Percentiles rank a stretch among this genome's conserved stretches.
These are phyloP conservation scores for Elgonia sp. DNA, from an alignment of 2,888 invertebrate species.

Conservation along the genomic window DNA sequence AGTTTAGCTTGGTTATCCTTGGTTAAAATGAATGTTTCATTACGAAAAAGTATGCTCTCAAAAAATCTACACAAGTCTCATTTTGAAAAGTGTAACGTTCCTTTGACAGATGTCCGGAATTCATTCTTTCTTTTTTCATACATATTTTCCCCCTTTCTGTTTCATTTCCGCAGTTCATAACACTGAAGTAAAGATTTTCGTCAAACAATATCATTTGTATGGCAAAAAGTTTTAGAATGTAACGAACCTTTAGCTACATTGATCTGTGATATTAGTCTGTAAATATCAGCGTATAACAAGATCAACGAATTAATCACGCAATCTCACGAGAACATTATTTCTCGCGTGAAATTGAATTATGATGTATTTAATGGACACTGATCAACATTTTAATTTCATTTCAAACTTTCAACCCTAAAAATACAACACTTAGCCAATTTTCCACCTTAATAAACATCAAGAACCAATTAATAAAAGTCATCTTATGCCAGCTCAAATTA, in stretches of 20 bases:
- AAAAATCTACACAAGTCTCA: too few species aligned
- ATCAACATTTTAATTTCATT: conserved; percentile 58
- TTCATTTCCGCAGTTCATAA: not conserved
- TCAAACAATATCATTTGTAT: conserved; percentile 60
- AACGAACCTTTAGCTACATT: conserved; percentile 31
- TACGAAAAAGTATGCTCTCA: too few species aligned
- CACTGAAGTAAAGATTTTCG: conserved; percentile 53
- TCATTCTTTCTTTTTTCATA: conserved; percentile 30
- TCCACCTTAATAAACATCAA: too few species aligned
- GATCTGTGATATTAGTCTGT: conserved; percentile 8
- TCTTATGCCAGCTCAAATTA: too few species aligned
- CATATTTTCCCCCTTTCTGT: conserved; percentile 10
- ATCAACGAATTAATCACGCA: conserved; percentile 47
- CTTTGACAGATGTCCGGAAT: not conserved
- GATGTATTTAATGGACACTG: conserved; percentile 27
- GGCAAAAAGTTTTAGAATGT: conserved; percentile 51
- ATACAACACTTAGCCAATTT: conserved; percentile 60
- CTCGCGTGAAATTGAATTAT: conserved; percentile 51
- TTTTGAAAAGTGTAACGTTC: too few species aligned
- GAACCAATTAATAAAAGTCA: too few species aligned
- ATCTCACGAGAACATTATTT: conserved; percentile 50
- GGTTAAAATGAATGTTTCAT: too few species aligned
- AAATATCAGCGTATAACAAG: conserved; percentile 40
- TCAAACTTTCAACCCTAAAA: too few species aligned
- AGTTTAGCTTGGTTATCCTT: too few species aligned